phyloP scores from a whole-genome alignment of 1,140 invertebrate species.

The Dendroctonus ponderosae region DNA sequence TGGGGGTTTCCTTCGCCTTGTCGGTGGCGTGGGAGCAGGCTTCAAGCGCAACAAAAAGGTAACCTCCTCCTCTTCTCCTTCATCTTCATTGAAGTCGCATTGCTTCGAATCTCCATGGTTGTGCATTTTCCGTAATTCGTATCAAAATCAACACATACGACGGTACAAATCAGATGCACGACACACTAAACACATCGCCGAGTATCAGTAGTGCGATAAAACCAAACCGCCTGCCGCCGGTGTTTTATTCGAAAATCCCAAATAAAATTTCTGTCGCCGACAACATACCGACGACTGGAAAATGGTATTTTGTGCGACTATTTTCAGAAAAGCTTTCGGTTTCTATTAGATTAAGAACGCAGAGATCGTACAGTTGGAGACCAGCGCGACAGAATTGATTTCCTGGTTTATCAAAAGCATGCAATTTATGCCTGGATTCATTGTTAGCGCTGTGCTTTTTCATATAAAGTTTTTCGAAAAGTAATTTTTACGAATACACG shows the following conservation, averaged over 20 bases:
- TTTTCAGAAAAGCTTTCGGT: conserved; percentile 2
- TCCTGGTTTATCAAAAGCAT: too few relatives aligned
- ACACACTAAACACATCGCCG: not conserved
- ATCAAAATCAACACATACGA: too few relatives aligned
- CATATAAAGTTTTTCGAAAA: too few relatives aligned
- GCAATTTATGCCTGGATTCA: too few relatives aligned
- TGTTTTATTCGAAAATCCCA: conserved; percentile 7
- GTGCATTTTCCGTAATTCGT: not conserved
- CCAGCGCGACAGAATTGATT: too few relatives aligned
- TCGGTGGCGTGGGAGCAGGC: conserved; percentile 38
- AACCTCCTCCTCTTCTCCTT: conserved; percentile 36
- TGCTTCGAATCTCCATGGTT: not conserved
- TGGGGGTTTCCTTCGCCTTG: conserved; percentile 24
- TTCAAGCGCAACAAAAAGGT: conserved; percentile 39
- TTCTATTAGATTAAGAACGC: conserved; percentile 6
- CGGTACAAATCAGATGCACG: not conserved
- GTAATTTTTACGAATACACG: too few relatives aligned
- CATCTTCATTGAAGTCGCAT: not conserved
- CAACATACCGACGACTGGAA: conserved; percentile 9
- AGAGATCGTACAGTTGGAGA: too few relatives aligned
- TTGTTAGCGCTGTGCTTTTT: too few relatives aligned
- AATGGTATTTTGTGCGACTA: conserved; percentile 9
- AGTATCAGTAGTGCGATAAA: not conserved
- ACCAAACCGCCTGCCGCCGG: not conserved
- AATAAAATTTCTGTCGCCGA: conserved; percentile 8